These are phyloP conservation scores for Acrocephalus scirpaceus DNA, from an alignment of 2,797 vertebrate genomes.

Conservation along the genomic window DNA sequence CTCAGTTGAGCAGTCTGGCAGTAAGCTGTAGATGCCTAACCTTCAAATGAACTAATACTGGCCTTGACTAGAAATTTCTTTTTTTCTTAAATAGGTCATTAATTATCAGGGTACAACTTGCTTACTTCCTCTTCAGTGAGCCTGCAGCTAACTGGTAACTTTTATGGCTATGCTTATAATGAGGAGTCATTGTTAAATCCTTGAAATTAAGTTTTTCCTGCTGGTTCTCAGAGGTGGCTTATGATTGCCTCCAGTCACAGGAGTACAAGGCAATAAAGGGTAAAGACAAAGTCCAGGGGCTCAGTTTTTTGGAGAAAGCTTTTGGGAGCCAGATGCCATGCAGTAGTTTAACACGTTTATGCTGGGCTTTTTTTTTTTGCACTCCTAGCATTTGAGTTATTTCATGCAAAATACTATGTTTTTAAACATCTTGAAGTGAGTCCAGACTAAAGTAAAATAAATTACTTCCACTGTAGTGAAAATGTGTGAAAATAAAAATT, in stretches of 20 bases:
- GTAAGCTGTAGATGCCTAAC: background rate
- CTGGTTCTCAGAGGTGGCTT: background rate
- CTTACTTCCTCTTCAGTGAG: background rate
- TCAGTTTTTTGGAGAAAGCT: background rate
- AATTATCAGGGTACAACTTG: background rate
- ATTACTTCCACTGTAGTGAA: background rate
- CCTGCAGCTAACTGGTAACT: background rate
- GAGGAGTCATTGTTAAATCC: background rate
- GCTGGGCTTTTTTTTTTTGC: background rate
- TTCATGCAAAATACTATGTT: background rate
- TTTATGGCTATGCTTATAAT: background rate
- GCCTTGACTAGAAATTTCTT: background rate
- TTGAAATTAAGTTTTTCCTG: background rate
- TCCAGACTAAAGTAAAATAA: background rate
- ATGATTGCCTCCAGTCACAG: background rate
- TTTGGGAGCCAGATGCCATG: background rate
- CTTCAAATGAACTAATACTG: background rate
- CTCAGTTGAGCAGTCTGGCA: background rate
- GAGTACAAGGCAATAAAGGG: background rate
- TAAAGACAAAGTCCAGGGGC: background rate
- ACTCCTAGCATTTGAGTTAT: background rate
- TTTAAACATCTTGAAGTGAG: background rate
- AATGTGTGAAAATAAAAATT: background rate
- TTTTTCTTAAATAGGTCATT: background rate
- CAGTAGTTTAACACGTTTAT: background rate